Base-by-base conservation (phyloP, 2,113 vertebrate genomes). In the cat (Felis catus) region DNA sequence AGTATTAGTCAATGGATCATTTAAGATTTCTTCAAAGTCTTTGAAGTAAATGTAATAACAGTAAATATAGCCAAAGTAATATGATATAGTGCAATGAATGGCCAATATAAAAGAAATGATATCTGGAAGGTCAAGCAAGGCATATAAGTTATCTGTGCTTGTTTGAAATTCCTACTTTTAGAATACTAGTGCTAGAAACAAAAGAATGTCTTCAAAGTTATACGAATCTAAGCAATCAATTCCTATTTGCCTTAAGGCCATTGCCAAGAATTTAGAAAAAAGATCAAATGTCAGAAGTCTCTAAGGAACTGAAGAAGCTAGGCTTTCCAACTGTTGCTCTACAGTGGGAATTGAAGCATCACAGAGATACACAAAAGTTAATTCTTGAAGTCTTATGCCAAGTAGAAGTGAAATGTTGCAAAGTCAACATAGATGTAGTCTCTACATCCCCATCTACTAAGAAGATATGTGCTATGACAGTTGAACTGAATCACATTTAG, bases 221-320 rank as follows among this genome's bases (percentile, higher is more conserved):
- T 19, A 65, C 19, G 82, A 68, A 96, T 73, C 70, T 89, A 95
- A 95, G 80, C 86, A 89, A 85, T 89, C 78, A 80, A 63, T 95
- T 96, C 81, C 81, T 81, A 53, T 36, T 93, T 81, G 85, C 76
- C 89, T 90, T 87, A 70, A 74, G 80, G 58, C 41, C 45, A 27
- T 31, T 96, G 93, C 66, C 79, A 93, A 97, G 78, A 96, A 96
- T 86, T 90, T 55, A 89, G 55, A 41, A 95, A 86, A 94, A 94
- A 80, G 79, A 83, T 87, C 36, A 74, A 53, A 82, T 80, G 16
- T 94, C 41, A 87, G 23, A 68, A 80, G 63, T 84, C 39, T 85
- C 36, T 51, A 89, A 39, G 19, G 53, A 89, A 66, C 36, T 18
- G 4, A 89, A 81, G 27, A 23, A 5, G 3, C 16, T 53, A 33